Evolutionary conservation across 2,113 vertebrate species (phyloP).

Genomic region (Rhea pennata): DNA sequence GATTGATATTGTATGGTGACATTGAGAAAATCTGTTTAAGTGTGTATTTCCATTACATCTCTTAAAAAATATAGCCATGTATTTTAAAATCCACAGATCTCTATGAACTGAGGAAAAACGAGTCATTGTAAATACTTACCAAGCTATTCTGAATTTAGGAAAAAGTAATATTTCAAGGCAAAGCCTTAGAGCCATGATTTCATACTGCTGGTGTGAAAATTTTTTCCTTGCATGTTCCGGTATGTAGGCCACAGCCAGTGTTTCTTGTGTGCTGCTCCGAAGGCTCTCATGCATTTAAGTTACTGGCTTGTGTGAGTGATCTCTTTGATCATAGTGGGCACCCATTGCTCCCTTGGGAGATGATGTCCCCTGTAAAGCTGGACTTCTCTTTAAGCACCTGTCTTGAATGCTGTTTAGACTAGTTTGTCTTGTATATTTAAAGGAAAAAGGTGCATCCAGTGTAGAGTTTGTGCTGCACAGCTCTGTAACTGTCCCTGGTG

Average conservation of each 20-base stretch:
- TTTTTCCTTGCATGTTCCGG: background rate
- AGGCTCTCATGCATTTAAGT: background rate
- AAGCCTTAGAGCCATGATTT: background rate
- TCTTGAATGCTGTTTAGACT: background rate
- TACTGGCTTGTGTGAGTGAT: background rate
- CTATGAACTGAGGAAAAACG: background rate
- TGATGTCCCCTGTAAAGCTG: background rate
- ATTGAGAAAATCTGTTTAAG: background rate
- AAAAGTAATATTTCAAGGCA: background rate
- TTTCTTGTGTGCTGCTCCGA: background rate
- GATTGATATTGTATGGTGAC: background rate
- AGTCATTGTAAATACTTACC: background rate
- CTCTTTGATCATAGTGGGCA: background rate
- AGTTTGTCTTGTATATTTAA: background rate
- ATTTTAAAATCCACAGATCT: background rate
- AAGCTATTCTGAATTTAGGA: background rate
- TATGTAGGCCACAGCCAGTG: background rate
- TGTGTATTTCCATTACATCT: background rate
- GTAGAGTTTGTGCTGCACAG: background rate
- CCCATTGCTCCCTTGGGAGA: rapidly evolving
- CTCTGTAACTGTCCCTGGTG: background rate
- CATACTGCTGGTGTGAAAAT: background rate
- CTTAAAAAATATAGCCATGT: rapidly evolving
- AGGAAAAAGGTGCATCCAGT: background rate
- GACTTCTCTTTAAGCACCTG: background rate